A percentile compares a stretch with the other conserved stretches of the same genome.
These are phyloP conservation scores for Ptychobarbus kaznakovi DNA, from an alignment of 2,797 vertebrate species.

Conservation along the genomic window DNA sequence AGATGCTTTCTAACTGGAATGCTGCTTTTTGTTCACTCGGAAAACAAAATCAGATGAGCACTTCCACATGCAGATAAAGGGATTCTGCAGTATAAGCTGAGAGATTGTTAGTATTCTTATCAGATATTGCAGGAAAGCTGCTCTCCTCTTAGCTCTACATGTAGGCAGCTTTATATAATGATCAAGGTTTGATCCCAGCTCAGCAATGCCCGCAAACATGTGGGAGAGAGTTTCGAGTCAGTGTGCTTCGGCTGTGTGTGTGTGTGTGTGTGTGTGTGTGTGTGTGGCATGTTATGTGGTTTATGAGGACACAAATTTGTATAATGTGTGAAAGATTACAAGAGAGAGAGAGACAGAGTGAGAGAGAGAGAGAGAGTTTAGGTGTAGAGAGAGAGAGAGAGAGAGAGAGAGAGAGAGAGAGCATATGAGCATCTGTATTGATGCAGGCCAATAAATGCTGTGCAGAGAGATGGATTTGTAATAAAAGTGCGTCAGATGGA, in stretches of 20 bases:
- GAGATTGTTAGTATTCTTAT: conserved; percentile 26
- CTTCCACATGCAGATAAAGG: background rate
- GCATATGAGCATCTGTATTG: conserved; percentile 19
- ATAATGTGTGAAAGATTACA: no score
- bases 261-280: background rate
- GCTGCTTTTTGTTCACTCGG: background rate
- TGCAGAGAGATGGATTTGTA: conserved; percentile 38
- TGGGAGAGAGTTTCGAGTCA: conserved; percentile 58
- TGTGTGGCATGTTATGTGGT: no score
- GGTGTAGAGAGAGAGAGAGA: background rate
- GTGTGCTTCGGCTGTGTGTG: conserved; percentile 29
- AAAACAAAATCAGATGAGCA: background rate
- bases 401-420: background rate
- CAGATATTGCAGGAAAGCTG: conserved; percentile 42
- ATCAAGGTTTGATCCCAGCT: conserved; percentile 69
- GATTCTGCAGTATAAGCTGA: conserved; percentile 1
- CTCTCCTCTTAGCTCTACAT: conserved; percentile 55
- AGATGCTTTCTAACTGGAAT: conserved; percentile 1
- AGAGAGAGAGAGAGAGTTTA: background rate
- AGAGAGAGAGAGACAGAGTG: background rate
- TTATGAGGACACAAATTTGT: no score
- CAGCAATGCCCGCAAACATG: conserved; percentile 49
- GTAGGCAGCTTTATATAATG: conserved; percentile 79
- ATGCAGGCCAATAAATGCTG: conserved; percentile 20
- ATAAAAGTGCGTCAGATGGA: conserved; percentile 24